Evolutionary conservation across 2,797 vertebrate genomes (phyloP).

Genomic region (Phalloptychus januarius): DNA sequence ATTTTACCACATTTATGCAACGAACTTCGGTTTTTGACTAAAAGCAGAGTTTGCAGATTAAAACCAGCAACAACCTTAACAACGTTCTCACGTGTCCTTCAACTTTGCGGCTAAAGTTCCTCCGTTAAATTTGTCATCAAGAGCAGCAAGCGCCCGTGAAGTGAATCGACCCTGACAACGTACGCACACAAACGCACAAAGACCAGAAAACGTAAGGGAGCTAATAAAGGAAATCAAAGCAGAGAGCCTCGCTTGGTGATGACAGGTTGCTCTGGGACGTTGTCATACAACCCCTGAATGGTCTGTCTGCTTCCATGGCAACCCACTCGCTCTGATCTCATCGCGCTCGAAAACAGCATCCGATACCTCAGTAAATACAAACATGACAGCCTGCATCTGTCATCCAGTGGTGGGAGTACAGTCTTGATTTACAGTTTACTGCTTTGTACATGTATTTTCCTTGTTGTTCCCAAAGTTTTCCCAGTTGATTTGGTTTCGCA

Average conservation of each 20-base stretch:
- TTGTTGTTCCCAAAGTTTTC: constrained; percentile 56
- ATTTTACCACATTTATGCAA: neutral
- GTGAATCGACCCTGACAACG: constrained; percentile 18
- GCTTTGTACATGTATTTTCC: constrained; percentile 52
- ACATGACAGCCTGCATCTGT: constrained; percentile 61
- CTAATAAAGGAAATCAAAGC: constrained; percentile 75
- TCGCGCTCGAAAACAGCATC: constrained; percentile 45
- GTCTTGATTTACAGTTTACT: constrained; percentile 61
- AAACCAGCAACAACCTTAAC: constrained; percentile 33
- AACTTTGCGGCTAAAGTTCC: constrained; percentile 61
- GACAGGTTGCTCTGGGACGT: constrained; percentile 63
- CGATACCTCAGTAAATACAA: constrained; percentile 65
- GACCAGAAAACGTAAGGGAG: constrained; percentile 47
- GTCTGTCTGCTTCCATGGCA: constrained; percentile 73
- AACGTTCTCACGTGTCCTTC: constrained; percentile 48
- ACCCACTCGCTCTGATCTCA: constrained; percentile 48
- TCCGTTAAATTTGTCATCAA: constrained; percentile 61
- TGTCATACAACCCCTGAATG: constrained; percentile 52
- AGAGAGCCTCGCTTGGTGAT: constrained; percentile 57
- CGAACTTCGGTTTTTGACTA: constrained; percentile 9
- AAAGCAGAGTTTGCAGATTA: constrained; percentile 16
- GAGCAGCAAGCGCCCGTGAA: constrained; percentile 50
- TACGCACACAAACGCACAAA: constrained; percentile 28
- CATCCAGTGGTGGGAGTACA: constrained; percentile 47
- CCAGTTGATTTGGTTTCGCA: constrained; percentile 52